Evolutionary conservation across 92 coral and sea anemone species (phyloP), one percentile per base, ranked within the genome.

Genomic region (Anthopleura xanthogrammica): DNA sequence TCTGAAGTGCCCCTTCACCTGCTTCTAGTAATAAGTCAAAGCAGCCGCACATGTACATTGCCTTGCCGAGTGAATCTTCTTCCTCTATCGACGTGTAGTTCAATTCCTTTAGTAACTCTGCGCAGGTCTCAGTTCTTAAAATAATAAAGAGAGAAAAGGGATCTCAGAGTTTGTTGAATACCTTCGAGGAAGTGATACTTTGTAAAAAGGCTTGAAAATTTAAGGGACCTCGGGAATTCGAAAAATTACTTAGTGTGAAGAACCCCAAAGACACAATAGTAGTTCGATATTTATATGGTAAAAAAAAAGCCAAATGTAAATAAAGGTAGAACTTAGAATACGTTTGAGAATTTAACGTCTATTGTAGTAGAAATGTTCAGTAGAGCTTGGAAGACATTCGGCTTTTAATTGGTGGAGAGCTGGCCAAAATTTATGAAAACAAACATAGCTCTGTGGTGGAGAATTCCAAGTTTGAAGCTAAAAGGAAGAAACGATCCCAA

Each of bases 11-110:
- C 7, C 2, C 12, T 4, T 60, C 16, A 90, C 99, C 97, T 58
- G 95, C 93, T 74, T 97, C 99, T 16, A 97, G 92, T 57, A 92
- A 88, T 82, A 97, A 68, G 65, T 97, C 99, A 66, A 97, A 88
- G 76, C 99, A 93, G 85, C 93, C 93, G 78, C 95, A 92, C 91
- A 88, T 92, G 82, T 92, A 94, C 75, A 94, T 88, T 16, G 98
- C 98, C 23, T 85, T 86, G 42, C 97, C 99, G 55, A 90, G 99
- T 12, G 89, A 82, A 76, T 97, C 98, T 73, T 91, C 95, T 39
- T 85, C 88, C 75, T 92, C 98, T 17, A 82, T 76, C 5, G 97
- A 87, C 4, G 97, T 90, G 78, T 88, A 87, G 81, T 92, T 94
- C 24, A 97, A 90, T 58, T 91, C 97, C 77, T 90, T 93, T 11